Percentiles rank a stretch among this genome's conserved stretches.
Evolutionary conservation across 2,888 invertebrate species (phyloP).

Genomic region (Lapara coniferarum): DNA sequence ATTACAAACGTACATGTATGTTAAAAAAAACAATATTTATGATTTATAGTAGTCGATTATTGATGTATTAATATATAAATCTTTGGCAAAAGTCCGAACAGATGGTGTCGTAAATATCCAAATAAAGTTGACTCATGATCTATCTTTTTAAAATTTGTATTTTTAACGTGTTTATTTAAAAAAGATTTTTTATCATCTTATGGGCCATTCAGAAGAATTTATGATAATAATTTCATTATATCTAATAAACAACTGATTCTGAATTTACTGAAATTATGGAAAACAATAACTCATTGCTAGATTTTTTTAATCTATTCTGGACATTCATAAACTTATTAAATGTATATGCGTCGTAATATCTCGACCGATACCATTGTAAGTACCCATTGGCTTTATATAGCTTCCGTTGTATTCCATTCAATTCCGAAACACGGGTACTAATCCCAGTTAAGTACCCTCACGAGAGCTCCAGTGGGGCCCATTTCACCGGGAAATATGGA

Average conservation of each 20-base stretch:
- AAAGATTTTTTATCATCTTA: too few relatives aligned
- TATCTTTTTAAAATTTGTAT: too few relatives aligned
- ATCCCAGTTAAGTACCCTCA: background rate
- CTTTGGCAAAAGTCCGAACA: background rate
- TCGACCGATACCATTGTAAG: background rate
- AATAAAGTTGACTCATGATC: background rate
- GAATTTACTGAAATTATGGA: too few relatives aligned
- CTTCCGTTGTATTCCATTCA: background rate
- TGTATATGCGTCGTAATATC: background rate
- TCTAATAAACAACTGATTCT: too few relatives aligned
- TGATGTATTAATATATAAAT: constrained; percentile 7
- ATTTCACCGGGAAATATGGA: background rate
- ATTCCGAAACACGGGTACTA: background rate
- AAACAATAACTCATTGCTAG: too few relatives aligned
- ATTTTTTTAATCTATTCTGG: too few relatives aligned
- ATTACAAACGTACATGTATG: too few relatives aligned
- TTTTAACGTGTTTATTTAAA: too few relatives aligned
- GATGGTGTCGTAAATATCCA: background rate
- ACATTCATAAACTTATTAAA: too few relatives aligned
- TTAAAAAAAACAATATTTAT: background rate
- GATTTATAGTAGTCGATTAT: background rate
- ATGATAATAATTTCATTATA: too few relatives aligned
- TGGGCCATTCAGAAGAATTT: too few relatives aligned
- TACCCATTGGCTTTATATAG: background rate
- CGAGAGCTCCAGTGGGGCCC: background rate